Base-by-base conservation (phyloP, 2,113 vertebrate genomes). In the Orientallactaga bullata region DNA sequence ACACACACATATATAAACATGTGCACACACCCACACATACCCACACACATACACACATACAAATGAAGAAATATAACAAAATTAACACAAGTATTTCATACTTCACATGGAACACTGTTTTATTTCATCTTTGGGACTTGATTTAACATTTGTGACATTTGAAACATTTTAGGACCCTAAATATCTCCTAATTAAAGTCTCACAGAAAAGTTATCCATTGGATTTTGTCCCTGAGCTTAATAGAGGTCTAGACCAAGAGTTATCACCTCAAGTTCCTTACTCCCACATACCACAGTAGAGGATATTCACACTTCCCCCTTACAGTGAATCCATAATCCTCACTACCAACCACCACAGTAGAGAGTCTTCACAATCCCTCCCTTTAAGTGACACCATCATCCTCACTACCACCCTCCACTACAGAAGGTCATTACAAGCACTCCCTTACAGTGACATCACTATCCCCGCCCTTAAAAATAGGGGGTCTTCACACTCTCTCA, bases 241-340 rank as follows among this genome's bases (percentile, higher is more conserved):
- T 4, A 58, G 24, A 65, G 1, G 13, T 65, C 7, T 30, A 51
- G 24, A 16, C 2, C 6, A 35, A 80, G 10, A 26, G 2, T 9
- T 28, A 71, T 86, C 76, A 24, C 12, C 15, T 18, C 9, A 8
- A 61, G n/a, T 1, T 77, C 18, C 18, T 17, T 11, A 4, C 0
- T 16, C 3, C 17, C 15, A 23, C 1, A 2, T 5, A 9, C 58
- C 1, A 20, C 12, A 26, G 2, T 23, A 7, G 20, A 2, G 1
- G 4, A 5, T 3, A 51, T 51, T 28, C n/a, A 63, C 28, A 37
- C 0, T 10, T 16, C 21, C 15, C 2, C 35, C 35, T 13, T 18
- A 8, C 16, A 76, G 69, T 24, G 16, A 12, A 5, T 3, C 28
- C 24, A 13, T 18, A 3, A 7, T 39, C 23, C 17, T 55, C 55